A percentile compares a stretch with the other conserved stretches of the same genome.
Evolutionary conservation across 2,113 vertebrate species (phyloP).

Genomic region (Raphicerus campestris): DNA sequence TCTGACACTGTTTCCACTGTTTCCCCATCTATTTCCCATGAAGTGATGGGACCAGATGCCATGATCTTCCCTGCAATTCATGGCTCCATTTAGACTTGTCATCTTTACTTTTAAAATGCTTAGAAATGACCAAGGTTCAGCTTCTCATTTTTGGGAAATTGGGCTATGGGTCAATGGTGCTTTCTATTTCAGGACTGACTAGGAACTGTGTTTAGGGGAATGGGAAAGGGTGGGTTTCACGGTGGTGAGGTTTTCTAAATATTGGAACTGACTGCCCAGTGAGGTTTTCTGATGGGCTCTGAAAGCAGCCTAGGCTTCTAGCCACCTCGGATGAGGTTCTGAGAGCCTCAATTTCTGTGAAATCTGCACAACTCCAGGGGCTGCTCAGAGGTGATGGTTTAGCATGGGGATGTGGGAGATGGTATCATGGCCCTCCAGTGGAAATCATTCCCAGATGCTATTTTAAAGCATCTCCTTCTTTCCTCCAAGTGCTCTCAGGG

Average conservation of each 20-base stretch:
- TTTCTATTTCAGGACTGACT: constrained; percentile 2
- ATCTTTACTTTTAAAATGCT: constrained; percentile 13
- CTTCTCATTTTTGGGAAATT: neutral
- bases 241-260: neutral
- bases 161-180: neutral
- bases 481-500: neutral
- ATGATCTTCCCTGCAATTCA: neutral
- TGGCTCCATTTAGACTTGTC: constrained; percentile 15
- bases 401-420: neutral
- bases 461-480: neutral
- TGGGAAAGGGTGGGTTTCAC: neutral
- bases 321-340: neutral
- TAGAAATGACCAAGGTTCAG: neutral
- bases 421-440: neutral
- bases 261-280: neutral
- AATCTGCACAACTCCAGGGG: neutral
- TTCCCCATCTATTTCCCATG: no score
- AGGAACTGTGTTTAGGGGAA: constrained; percentile 31
- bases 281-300: neutral
- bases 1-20: no score
- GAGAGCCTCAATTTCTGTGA: neutral
- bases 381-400: neutral
- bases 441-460: constrained; percentile 26
- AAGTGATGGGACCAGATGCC: no score
- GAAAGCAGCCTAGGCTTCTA: neutral